A percentile compares a stretch with the other conserved stretches of the same genome.
phyloP scores from a whole-genome alignment of 2,888 invertebrate genomes.

The Nemotelus pantherinus region DNA sequence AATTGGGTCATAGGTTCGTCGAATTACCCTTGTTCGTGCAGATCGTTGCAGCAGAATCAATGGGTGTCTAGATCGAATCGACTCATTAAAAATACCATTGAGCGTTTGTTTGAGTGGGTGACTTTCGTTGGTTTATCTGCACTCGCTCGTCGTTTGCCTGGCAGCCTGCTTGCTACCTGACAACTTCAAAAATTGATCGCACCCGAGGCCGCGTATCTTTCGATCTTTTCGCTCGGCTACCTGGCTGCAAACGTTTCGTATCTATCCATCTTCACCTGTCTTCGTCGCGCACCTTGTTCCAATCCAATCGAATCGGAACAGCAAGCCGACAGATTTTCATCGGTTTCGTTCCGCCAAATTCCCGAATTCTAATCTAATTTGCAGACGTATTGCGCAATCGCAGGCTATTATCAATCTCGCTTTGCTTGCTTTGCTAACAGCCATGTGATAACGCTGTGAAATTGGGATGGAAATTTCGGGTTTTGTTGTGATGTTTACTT shows the following conservation, averaged over 20 bases:
- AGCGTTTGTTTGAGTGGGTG: slow-evolving; percentile 37
- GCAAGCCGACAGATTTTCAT: not conserved
- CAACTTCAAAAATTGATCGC: not conserved
- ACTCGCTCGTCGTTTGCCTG: slow-evolving; percentile 7
- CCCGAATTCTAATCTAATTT: slow-evolving; percentile 4
- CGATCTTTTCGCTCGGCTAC: not conserved
- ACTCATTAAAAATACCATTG: not conserved
- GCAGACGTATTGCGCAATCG: slow-evolving; percentile 9
- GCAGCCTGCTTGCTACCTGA: not conserved
- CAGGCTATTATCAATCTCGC: not conserved
- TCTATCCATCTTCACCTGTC: slow-evolving; percentile 12
- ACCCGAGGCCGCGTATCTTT: not conserved
- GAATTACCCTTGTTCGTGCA: not conserved
- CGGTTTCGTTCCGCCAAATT: not conserved
- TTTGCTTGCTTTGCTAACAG: not conserved
- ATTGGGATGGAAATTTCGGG: not conserved
- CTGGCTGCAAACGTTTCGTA: not conserved
- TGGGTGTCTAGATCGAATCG: not conserved
- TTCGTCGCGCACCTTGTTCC: not conserved
- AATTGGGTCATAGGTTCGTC: slow-evolving; percentile 30
- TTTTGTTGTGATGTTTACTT: not conserved
- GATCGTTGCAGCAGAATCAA: slow-evolving; percentile 1
- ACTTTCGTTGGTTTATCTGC: not conserved
- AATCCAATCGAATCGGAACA: not conserved
- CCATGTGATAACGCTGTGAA: not conserved